phyloP scores from a whole-genome alignment of 2,888 invertebrate species.

The Boloria euphrosyne region DNA sequence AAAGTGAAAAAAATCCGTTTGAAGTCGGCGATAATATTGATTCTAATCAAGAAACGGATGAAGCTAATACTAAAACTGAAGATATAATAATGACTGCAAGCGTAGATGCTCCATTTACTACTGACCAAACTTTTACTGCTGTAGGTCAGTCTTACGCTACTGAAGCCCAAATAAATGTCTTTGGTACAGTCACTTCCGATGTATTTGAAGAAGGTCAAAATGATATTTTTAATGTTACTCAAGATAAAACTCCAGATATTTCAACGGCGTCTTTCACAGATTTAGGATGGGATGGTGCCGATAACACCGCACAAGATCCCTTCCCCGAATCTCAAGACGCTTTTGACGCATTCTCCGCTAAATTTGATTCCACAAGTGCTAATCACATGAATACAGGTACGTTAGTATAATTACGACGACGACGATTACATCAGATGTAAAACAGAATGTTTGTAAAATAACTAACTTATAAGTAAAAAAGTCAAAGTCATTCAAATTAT shows the following conservation, averaged over 20 bases:
- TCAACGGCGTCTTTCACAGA: slow-evolving; percentile 47
- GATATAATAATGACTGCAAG: slow-evolving; percentile 48
- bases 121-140: slow-evolving; percentile 43
- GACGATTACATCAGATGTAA: background rate
- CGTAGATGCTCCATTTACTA: slow-evolving; percentile 43
- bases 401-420: too few species aligned
- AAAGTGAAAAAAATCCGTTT: slow-evolving; percentile 67
- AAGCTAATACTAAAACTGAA: slow-evolving; percentile 52
- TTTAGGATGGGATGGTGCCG: slow-evolving; percentile 56
- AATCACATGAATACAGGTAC: slow-evolving; percentile 63
- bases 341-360: slow-evolving; percentile 94
- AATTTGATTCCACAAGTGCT: slow-evolving; percentile 88
- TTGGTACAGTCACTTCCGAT: slow-evolving; percentile 42
- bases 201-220: slow-evolving; percentile 39
- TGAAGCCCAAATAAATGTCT: slow-evolving; percentile 46
- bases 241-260: slow-evolving; percentile 40
- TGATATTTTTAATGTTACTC: slow-evolving; percentile 38
- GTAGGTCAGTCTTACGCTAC: slow-evolving; percentile 21
- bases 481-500: too few species aligned
- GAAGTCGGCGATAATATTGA: slow-evolving; percentile 49
- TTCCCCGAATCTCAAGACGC: slow-evolving; percentile 71
- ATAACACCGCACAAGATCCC: slow-evolving; percentile 59
- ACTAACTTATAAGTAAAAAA: too few species aligned
- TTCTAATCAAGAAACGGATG: slow-evolving; percentile 46
- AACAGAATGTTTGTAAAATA: too few species aligned